Evolutionary conservation across 2,797 vertebrate species (phyloP), one percentile per base, ranked within the genome.

Genomic region (Adelosebastes latens): DNA sequence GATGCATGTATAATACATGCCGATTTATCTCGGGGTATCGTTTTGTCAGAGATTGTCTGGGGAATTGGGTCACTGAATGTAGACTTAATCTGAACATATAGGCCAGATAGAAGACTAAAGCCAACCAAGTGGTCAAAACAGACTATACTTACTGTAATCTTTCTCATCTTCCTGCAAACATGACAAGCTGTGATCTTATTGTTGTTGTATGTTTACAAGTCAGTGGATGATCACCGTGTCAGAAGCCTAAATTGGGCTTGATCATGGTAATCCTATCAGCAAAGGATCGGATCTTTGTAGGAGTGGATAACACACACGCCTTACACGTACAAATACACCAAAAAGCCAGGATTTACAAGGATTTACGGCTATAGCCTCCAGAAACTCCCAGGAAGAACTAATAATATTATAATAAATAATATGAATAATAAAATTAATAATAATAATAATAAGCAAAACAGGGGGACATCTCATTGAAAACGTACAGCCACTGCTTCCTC

Each of bases 61-160:
- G 83, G 89, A 95, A 92, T 88, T 92, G 82, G 92, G 92, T 91
- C 92, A 93, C 76, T 74, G 81, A 59, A 85, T 83, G 64, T 58
- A 72, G 80, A 85, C 80, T 84, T 93, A 94, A 93, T 92, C 88
- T 86, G 58, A 88, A 87, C 83, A 92, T 90, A 91, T 68, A 90
- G 85, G 85, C 63, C 85, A 62, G 75, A 81, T 80, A 87, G 78
- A 68, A 25, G 67, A 80, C 77, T 46, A 64, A 87, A 91, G 59
- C 79, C 72, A 79, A 68, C 36, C 76, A 78, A 88, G 78, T 83
- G 87, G 73, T 80, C 81, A 90, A 85, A 90, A 86, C 89, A 90
- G 75, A 75, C 80, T 20, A 59, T 52, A 75, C 81, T 82, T 87
- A 63, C 5, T 53, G 25, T 83, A 89, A 92, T 92, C 84, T 77